Evolutionary conservation across 2,888 invertebrate species (phyloP).

Genomic region (Hetaerina titia): DNA sequence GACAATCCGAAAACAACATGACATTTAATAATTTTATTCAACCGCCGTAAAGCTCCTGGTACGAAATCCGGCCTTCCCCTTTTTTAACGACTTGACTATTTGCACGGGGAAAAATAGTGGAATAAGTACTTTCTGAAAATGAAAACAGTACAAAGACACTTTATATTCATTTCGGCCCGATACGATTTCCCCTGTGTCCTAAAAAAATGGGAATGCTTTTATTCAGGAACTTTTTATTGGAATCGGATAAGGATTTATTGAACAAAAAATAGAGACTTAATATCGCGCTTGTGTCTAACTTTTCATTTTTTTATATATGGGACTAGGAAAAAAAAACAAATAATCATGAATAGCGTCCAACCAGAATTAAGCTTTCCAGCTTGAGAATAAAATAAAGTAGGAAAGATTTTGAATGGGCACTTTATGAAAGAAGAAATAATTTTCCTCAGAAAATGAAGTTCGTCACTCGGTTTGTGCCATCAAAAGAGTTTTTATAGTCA

Average conservation of each 20-base stretch:
- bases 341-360: background rate
- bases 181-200: background rate
- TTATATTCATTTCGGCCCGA: background rate
- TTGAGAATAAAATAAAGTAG: too few relatives aligned
- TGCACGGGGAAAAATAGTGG: background rate
- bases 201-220: background rate
- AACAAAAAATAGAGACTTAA: background rate
- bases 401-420: too few relatives aligned
- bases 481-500: too few relatives aligned
- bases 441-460: too few relatives aligned
- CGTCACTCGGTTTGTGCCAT: too few relatives aligned
- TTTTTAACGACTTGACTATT: constrained; percentile 1
- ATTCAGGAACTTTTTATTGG: background rate
- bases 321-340: background rate
- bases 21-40: background rate
- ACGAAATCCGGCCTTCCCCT: background rate
- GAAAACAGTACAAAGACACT: background rate
- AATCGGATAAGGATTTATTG: background rate
- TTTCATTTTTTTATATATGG: too few relatives aligned
- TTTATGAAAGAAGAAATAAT: too few relatives aligned
- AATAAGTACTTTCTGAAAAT: background rate
- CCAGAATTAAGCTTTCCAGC: background rate
- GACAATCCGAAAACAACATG: background rate
- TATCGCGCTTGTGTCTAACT: too few relatives aligned
- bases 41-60: constrained; percentile 8